These are phyloP conservation scores for Oophaga sylvatica DNA, from an alignment of 2,797 vertebrate genomes.

Conservation along the genomic window DNA sequence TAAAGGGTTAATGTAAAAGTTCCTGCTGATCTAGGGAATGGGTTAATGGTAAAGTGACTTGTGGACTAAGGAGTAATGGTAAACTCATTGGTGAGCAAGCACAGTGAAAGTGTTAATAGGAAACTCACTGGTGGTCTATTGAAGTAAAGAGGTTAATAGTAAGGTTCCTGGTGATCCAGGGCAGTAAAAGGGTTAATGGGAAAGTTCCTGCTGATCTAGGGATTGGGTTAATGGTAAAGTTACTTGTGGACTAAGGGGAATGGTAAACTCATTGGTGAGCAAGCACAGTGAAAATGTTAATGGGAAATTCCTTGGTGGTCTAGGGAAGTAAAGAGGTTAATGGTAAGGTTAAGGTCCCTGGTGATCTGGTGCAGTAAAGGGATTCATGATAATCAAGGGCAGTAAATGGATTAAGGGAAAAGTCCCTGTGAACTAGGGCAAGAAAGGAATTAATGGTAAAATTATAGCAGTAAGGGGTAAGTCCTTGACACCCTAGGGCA, in stretches of 20 bases:
- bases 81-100: too few species aligned
- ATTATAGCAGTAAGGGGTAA: too few species aligned
- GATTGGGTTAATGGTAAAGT: neutral
- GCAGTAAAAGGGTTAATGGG: neutral
- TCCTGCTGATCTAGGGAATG: neutral
- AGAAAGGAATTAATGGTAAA: neutral
- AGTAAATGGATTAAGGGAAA: neutral
- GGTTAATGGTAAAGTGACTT: neutral
- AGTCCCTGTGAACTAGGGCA: neutral
- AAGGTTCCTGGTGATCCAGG: neutral
- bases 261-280: neutral
- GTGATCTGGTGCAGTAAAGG: too few species aligned
- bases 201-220: neutral
- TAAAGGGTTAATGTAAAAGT: neutral
- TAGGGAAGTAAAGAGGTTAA: neutral
- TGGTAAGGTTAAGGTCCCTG: too few species aligned
- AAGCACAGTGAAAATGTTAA: neutral
- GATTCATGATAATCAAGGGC: neutral
- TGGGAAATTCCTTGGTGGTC: neutral
- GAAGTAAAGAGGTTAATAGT: neutral
- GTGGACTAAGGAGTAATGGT: neutral
- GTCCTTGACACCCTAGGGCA: too few species aligned
- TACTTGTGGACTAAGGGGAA: neutral
- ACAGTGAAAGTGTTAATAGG: too few species aligned
- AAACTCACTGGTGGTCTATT: neutral